These are phyloP conservation scores for Hyphantria cunea DNA, from an alignment of 1,140 invertebrate genomes.

Conservation along the genomic window DNA sequence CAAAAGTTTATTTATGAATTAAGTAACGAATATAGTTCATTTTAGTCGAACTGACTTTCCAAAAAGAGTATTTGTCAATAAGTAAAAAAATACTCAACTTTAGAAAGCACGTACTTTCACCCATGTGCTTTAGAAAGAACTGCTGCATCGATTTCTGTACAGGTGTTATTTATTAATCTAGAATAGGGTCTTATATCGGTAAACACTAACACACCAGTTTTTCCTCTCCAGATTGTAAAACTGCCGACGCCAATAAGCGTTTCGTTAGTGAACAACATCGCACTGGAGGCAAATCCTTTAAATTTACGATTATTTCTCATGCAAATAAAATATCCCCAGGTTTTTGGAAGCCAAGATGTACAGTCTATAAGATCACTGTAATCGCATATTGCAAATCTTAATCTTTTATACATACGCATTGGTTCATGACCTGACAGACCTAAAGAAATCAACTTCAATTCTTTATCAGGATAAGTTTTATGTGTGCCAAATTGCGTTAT, in stretches of 20 bases:
- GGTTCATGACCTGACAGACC: background rate
- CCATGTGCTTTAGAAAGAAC: no score
- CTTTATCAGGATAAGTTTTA: background rate
- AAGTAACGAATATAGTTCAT: no score
- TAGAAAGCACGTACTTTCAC: no score
- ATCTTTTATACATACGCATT: background rate
- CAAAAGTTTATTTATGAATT: no score
- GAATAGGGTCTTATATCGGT: background rate
- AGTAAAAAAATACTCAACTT: no score
- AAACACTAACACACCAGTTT: background rate
- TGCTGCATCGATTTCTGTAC: background rate
- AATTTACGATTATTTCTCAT: background rate
- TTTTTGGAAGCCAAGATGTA: background rate
- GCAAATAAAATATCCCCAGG: constrained; percentile 2
- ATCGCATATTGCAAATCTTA: background rate
- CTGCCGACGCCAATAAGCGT: background rate
- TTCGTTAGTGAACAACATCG: background rate
- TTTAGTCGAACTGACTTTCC: no score
- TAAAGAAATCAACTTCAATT: background rate
- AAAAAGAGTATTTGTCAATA: no score
- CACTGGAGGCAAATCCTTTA: background rate
- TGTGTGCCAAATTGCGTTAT: background rate
- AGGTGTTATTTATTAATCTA: background rate
- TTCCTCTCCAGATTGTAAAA: background rate
- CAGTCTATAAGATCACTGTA: background rate